Evolutionary conservation across 2,888 invertebrate species (phyloP).

Genomic region (Odontocolon sp.): DNA sequence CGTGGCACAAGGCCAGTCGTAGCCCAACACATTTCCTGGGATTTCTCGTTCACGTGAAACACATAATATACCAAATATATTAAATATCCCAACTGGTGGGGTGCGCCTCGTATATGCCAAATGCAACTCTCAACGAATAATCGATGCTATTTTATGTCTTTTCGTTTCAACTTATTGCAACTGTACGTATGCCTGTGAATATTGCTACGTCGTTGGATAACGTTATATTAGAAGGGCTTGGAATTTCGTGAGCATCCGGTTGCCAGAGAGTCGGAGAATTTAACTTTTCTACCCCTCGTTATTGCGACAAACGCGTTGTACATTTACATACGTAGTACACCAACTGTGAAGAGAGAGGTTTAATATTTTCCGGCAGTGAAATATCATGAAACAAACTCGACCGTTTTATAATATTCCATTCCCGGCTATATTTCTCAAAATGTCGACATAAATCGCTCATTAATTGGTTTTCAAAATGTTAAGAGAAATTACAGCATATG

Average conservation of each 20-base stretch:
- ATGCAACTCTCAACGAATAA: slow-evolving; percentile 25
- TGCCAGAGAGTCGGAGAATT: background rate
- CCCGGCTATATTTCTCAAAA: background rate
- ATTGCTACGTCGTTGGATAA: background rate
- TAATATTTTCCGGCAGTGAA: background rate
- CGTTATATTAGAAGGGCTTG: background rate
- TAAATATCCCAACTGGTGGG: slow-evolving; percentile 12
- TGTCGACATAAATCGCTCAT: background rate
- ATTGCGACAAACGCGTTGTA: no score
- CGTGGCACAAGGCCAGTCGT: slow-evolving; percentile 59
- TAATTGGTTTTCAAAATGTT: background rate
- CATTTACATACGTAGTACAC: no score
- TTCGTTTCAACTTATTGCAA: slow-evolving; percentile 11
- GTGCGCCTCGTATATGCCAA: slow-evolving; percentile 15
- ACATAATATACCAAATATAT: slow-evolving; percentile 26
- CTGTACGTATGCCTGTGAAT: background rate
- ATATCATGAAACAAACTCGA: background rate
- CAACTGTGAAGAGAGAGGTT: no score
- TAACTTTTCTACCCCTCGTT: background rate
- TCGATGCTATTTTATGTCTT: slow-evolving; percentile 24
- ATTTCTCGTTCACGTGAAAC: slow-evolving; percentile 13
- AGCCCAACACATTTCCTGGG: slow-evolving; percentile 10
- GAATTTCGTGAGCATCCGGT: slow-evolving; percentile 7
- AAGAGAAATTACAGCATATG: background rate
- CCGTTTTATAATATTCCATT: background rate